A percentile compares a stretch with the other conserved stretches of the same genome.
These are phyloP conservation scores for Cephus pygmeus DNA, from an alignment of 2,888 invertebrate species.

Conservation along the genomic window DNA sequence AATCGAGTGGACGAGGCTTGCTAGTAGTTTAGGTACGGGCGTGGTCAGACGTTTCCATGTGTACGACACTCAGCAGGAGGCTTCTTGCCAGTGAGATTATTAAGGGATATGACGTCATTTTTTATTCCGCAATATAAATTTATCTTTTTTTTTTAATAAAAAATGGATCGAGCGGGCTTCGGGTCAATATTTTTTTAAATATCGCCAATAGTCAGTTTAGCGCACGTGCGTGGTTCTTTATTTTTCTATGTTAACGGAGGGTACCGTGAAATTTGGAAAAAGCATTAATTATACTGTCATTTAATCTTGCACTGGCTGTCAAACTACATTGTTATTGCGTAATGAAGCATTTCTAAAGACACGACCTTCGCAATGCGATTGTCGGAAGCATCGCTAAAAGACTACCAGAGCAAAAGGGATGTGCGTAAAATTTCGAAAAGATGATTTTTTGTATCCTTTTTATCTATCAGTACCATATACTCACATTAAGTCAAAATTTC, in stretches of 20 bases:
- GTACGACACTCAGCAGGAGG: background rate
- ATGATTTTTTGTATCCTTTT: background rate
- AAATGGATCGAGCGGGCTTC: background rate
- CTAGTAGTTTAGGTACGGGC: background rate
- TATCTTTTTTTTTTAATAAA: background rate
- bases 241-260: background rate
- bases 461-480: background rate
- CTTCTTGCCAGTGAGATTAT: background rate
- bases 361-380: background rate
- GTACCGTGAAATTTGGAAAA: background rate
- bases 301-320: background rate
- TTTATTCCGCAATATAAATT: too few relatives aligned
- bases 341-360: background rate
- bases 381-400: background rate
- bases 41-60: background rate
- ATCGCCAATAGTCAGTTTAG: background rate
- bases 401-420: background rate
- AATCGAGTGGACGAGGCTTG: background rate
- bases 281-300: background rate
- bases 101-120: background rate
- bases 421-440: background rate
- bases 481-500: background rate
- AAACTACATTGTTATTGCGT: background rate
- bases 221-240: background rate
- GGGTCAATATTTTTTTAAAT: background rate